Evolutionary conservation across 2,888 invertebrate species (phyloP).

Genomic region (Stenodera caucasica): DNA sequence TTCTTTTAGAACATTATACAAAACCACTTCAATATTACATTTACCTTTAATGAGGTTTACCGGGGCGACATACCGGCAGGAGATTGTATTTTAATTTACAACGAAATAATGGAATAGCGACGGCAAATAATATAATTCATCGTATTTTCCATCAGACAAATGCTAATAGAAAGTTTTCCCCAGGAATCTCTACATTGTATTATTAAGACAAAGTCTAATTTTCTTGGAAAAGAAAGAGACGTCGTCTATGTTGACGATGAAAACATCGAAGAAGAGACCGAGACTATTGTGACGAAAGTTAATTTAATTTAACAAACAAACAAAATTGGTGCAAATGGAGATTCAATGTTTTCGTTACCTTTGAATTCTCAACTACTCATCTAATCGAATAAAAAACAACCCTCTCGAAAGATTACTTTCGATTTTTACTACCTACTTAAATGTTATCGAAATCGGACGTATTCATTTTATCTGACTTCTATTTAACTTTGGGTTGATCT

Average conservation of each 20-base stretch:
- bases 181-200: conserved; percentile 1
- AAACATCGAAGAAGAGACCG: background rate
- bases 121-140: background rate
- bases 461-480: background rate
- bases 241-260: background rate
- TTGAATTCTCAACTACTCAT: background rate
- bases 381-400: background rate
- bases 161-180: conserved; percentile 7
- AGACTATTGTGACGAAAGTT: conserved; percentile 4
- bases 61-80: background rate
- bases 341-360: background rate
- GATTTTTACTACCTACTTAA: background rate
- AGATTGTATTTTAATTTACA: background rate
- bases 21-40: conserved; percentile 23
- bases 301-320: background rate
- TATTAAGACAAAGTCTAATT: conserved; percentile 7
- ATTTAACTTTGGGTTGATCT: background rate
- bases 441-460: background rate
- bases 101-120: conserved; percentile 1
- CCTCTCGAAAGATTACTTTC: background rate
- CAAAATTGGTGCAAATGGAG: background rate
- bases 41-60: conserved; percentile 23
- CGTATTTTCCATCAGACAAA: conserved; percentile 1
- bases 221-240: background rate
- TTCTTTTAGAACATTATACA: background rate